Evolutionary conservation across 2,797 vertebrate genomes (phyloP).

Genomic region (Novumbra hubbsi): DNA sequence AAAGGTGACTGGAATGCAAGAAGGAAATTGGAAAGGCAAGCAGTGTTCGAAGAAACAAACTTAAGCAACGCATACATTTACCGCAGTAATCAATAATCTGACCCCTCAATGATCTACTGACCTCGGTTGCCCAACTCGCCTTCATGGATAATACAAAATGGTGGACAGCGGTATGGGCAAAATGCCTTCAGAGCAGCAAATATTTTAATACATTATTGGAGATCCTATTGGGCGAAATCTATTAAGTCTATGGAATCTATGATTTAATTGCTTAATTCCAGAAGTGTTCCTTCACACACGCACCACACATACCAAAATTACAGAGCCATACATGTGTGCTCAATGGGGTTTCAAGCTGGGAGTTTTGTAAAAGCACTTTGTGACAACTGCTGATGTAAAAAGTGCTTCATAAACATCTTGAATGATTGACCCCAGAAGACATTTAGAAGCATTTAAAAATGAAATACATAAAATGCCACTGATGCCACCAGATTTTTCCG

Average conservation of each 20-base stretch:
- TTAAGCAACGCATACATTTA: not conserved
- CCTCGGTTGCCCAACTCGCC: not conserved
- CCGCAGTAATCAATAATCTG: slow-evolving; percentile 10
- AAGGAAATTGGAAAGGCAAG: slow-evolving; percentile 11
- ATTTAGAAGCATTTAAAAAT: slow-evolving; percentile 7
- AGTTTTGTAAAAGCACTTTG: too few species aligned
- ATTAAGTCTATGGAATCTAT: too few species aligned
- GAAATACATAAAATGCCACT: not conserved
- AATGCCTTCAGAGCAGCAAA: slow-evolving; percentile 8
- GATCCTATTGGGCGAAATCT: not conserved
- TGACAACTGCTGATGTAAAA: too few species aligned
- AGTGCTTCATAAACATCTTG: too few species aligned
- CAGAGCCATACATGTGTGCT: not conserved
- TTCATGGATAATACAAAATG: not conserved
- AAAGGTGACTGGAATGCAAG: not conserved
- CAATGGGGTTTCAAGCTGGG: too few species aligned
- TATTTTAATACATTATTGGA: not conserved
- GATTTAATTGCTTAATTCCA: not conserved
- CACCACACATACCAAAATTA: not conserved
- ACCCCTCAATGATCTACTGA: slow-evolving; percentile 4
- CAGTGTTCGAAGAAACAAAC: not conserved
- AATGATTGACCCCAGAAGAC: not conserved
- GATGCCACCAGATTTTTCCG: slow-evolving; percentile 12
- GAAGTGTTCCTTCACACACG: not conserved
- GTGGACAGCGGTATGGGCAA: not conserved